phyloP scores from a whole-genome alignment of 35 echinoderm and acorn worm genomes.

The Nesometra sesokonis region DNA sequence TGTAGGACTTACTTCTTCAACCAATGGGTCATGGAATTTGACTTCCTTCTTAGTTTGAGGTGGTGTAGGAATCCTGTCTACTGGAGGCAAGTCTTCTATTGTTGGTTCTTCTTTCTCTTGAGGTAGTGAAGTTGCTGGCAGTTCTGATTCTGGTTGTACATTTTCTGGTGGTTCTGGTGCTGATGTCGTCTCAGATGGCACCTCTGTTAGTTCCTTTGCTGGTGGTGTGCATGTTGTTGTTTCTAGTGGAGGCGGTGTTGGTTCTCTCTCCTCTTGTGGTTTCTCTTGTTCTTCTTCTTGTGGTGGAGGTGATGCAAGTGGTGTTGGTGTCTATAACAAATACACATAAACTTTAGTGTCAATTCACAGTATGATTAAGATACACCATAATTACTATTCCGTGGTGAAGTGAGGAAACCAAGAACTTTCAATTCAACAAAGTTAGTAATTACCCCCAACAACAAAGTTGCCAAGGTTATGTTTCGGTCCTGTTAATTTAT shows the following conservation, averaged over 20 bases:
- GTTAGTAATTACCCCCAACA: no score
- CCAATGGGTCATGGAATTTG: background rate
- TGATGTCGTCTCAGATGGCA: background rate
- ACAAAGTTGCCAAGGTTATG: no score
- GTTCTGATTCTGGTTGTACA: background rate
- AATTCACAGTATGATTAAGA: no score
- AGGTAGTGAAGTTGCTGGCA: background rate
- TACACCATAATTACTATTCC: no score
- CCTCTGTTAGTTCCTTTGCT: background rate
- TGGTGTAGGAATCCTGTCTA: background rate
- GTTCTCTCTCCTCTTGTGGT: background rate
- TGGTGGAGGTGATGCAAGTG: background rate
- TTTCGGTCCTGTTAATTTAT: no score
- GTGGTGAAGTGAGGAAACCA: no score
- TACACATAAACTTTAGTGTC: background rate
- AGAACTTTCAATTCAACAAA: no score
- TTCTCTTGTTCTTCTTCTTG: background rate
- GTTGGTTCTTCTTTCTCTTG: background rate
- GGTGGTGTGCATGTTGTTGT: background rate
- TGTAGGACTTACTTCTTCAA: background rate
- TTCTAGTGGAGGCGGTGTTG: background rate
- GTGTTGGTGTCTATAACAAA: background rate
- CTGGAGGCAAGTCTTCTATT: background rate
- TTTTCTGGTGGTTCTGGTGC: background rate
- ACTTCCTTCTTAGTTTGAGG: background rate